These are phyloP conservation scores for Strigops habroptila DNA, from an alignment of 2,113 vertebrate genomes.

Conservation along the genomic window DNA sequence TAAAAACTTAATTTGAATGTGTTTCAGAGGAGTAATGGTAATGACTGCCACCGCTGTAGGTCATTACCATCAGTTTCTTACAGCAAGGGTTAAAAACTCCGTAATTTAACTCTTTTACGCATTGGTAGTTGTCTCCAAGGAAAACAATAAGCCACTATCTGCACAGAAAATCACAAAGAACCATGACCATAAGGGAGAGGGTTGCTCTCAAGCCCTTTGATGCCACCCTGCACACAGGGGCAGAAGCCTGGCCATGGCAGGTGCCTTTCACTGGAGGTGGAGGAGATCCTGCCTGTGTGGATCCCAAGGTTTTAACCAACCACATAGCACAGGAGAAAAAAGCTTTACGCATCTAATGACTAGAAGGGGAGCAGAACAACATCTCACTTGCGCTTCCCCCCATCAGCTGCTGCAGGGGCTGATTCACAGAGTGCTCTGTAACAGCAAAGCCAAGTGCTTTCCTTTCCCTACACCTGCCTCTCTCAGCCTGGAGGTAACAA, in stretches of 20 bases:
- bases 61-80: neutral
- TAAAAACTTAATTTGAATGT: neutral
- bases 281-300: neutral
- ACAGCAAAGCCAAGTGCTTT: neutral
- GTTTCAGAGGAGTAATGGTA: neutral
- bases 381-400: rapidly evolving
- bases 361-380: neutral
- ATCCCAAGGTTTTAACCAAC: neutral
- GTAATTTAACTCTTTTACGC: neutral
- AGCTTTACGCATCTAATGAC: neutral
- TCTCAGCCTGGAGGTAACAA: neutral
- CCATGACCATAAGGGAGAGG: neutral
- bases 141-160: neutral
- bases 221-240: neutral
- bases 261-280: neutral
- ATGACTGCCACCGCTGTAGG: neutral
- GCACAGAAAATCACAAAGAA: no score
- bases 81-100: neutral
- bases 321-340: neutral
- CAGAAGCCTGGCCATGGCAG: neutral
- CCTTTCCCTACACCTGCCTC: neutral
- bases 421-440: rapidly evolving
- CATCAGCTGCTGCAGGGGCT: neutral
- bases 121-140: neutral
- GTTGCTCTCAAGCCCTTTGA: rapidly evolving